Evolutionary conservation across 64 coral and sea anemone genomes (phyloP).

Genomic region (Hydrozoanthus tunicans): DNA sequence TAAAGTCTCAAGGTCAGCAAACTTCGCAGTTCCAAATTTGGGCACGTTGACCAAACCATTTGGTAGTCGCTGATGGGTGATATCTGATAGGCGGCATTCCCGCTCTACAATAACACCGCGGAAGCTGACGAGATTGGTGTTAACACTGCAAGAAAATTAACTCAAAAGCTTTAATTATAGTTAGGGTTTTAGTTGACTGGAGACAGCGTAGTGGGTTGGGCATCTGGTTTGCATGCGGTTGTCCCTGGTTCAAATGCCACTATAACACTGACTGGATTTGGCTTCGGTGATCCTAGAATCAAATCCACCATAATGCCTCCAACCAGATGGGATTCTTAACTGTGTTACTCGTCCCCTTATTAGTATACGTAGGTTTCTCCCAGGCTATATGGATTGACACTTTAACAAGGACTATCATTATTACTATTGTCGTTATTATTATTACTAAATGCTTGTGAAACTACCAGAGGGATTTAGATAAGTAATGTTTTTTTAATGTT

Average conservation of each 20-base stretch:
- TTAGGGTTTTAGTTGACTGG: neutral
- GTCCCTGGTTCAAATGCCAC: too few relatives aligned
- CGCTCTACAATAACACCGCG: conserved; percentile 60
- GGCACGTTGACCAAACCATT: conserved; percentile 68
- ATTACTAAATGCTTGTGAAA: neutral
- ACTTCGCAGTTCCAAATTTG: conserved; percentile 53
- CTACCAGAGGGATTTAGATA: neutral
- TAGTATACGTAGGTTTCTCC: neutral
- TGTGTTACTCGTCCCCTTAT: neutral
- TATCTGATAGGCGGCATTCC: conserved; percentile 72
- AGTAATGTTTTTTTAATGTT: neutral
- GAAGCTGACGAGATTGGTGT: conserved; percentile 64
- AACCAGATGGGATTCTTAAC: too few relatives aligned
- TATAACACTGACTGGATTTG: too few relatives aligned
- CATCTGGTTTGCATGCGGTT: too few relatives aligned
- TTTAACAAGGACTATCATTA: neutral
- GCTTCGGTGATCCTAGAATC: too few relatives aligned
- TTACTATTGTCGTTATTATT: neutral
- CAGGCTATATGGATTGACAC: neutral
- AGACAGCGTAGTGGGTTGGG: neutral
- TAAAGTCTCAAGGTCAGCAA: conserved; percentile 49
- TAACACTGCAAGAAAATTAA: conserved; percentile 20
- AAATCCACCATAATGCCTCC: too few relatives aligned
- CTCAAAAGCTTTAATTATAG: neutral
- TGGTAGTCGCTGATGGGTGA: conserved; percentile 37